A percentile compares a stretch with the other conserved stretches of the same genome.
Conservation (phyloP, 2,888 invertebrate genomes). For the Lasioglossum morio region DNA sequence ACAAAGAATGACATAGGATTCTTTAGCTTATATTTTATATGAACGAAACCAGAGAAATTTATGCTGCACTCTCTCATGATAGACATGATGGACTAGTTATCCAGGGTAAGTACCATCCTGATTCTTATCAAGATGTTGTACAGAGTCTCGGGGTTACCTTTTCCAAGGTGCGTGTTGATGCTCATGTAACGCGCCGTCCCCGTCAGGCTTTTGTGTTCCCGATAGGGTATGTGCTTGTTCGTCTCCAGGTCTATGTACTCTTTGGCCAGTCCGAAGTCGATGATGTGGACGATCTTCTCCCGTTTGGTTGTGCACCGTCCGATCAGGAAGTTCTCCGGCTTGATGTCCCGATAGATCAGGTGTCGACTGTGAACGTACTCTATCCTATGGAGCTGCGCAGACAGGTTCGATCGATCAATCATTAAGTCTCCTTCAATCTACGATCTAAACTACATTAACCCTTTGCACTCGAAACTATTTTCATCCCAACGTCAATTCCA, state of each 20-base stretch:
- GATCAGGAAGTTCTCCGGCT: slow-evolving; percentile 99
- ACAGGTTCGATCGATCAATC: slow-evolving; percentile 6
- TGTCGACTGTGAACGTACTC: slow-evolving; percentile 99
- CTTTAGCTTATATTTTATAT: too few relatives aligned
- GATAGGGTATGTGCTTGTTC: slow-evolving; percentile 99
- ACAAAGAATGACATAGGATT: too few relatives aligned
- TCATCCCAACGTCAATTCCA: not conserved
- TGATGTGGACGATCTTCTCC: slow-evolving; percentile 99
- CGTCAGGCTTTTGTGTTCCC: slow-evolving; percentile 99
- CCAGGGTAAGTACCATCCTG: not conserved
- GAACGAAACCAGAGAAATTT: too few relatives aligned
- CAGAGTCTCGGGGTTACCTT: slow-evolving; percentile 87
- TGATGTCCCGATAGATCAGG: slow-evolving; percentile 99
- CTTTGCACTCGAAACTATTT: slow-evolving; percentile 2
- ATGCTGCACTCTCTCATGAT: too few relatives aligned
- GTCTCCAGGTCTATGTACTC: slow-evolving; percentile 99
- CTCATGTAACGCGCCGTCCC: slow-evolving; percentile 99
- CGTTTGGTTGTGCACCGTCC: slow-evolving; percentile 98
- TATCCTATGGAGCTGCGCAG: slow-evolving; percentile 95
- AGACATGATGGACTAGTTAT: not conserved
- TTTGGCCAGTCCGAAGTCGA: slow-evolving; percentile 99
- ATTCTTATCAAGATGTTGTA: not conserved
- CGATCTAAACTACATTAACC: not conserved
- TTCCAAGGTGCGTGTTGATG: slow-evolving; percentile 99
- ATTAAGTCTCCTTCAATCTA: not conserved